These are phyloP conservation scores for Toxotes chatareus DNA, from an alignment of 2,113 vertebrate genomes.

Conservation along the genomic window DNA sequence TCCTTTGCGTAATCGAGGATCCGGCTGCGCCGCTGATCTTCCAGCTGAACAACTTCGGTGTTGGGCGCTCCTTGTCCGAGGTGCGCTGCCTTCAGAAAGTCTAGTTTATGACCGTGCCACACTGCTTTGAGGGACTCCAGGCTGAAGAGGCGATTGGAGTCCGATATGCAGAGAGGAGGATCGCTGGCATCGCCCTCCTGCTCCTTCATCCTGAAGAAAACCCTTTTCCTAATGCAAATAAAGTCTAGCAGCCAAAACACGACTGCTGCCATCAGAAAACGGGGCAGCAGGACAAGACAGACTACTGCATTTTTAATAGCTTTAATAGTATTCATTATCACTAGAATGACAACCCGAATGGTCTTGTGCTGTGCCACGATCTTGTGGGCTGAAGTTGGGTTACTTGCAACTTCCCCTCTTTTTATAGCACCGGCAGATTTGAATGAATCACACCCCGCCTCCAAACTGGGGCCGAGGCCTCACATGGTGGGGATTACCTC, in stretches of 20 bases:
- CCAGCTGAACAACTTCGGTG: constrained; percentile 91
- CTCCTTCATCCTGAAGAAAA: constrained; percentile 84
- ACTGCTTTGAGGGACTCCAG: constrained; percentile 94
- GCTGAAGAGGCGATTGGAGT: constrained; percentile 95
- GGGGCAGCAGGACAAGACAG: constrained; percentile 92
- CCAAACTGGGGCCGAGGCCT: constrained; percentile 90
- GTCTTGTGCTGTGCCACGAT: constrained; percentile 77
- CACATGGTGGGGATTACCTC: constrained; percentile 94
- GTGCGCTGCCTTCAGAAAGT: constrained; percentile 94
- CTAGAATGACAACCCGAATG: constrained; percentile 75
- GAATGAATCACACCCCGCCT: constrained; percentile 96
- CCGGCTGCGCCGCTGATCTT: constrained; percentile 83
- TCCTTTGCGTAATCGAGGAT: constrained; percentile 92
- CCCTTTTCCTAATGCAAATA: constrained; percentile 92
- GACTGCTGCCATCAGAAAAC: constrained; percentile 93
- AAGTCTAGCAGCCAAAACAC: constrained; percentile 98
- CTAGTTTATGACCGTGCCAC: constrained; percentile 96
- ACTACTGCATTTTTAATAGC: constrained; percentile 91
- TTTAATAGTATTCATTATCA: constrained; percentile 88
- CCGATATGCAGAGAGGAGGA: constrained; percentile 94
- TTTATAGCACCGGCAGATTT: constrained; percentile 93
- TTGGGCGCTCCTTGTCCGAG: constrained; percentile 92
- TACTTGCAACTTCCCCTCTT: constrained; percentile 82
- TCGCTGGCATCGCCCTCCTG: constrained; percentile 86
- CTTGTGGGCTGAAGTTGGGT: constrained; percentile 80